Evolutionary conservation across 1,140 invertebrate species (phyloP).

Genomic region (Solenopsis invicta): DNA sequence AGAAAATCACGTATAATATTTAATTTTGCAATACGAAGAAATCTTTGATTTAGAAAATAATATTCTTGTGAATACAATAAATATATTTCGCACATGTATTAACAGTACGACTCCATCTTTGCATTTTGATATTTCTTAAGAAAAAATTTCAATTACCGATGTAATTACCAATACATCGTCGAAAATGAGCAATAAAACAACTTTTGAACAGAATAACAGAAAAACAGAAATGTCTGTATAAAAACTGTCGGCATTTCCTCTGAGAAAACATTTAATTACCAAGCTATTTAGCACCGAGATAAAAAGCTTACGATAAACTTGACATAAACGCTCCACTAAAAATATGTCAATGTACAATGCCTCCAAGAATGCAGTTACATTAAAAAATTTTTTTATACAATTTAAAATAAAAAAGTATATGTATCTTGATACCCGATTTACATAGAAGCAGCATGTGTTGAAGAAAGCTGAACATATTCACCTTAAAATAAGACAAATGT

Average conservation of each 20-base stretch:
- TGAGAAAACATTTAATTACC: slow-evolving; percentile 25
- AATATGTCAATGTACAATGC: background rate
- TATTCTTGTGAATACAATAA: background rate
- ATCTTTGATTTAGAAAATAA: background rate
- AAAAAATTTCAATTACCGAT: background rate
- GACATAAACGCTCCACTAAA: background rate
- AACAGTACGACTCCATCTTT: background rate
- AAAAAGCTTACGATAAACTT: background rate
- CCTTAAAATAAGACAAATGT: too few relatives aligned
- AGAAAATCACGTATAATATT: background rate
- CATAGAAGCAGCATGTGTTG: too few relatives aligned
- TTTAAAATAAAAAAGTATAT: too few relatives aligned
- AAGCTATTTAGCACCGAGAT: background rate
- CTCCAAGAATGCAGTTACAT: background rate
- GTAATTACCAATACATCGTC: slow-evolving; percentile 1
- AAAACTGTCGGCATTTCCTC: background rate
- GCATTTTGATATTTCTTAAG: background rate
- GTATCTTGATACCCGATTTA: too few relatives aligned
- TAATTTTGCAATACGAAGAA: background rate
- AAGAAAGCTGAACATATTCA: too few relatives aligned
- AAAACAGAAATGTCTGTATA: background rate
- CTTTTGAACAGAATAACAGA: slow-evolving; percentile 20
- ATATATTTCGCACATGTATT: background rate
- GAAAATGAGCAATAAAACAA: slow-evolving; percentile 9
- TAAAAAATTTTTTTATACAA: too few relatives aligned